Evolutionary conservation across 2,113 vertebrate genomes (phyloP).

Genomic region (Ammodytes marinus): DNA sequence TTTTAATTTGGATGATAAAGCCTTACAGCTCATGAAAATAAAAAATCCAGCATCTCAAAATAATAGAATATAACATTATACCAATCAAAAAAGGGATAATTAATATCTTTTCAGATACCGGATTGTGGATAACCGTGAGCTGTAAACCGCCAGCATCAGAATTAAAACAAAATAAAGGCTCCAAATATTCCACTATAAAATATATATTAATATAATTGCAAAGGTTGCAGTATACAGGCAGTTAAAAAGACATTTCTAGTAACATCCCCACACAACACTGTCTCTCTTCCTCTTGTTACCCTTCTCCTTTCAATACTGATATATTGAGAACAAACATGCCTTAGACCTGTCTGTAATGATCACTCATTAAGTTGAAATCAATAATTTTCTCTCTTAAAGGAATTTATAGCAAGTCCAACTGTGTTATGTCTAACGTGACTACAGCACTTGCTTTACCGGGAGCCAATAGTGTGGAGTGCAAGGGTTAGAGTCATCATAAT

Average conservation of each 20-base stretch:
- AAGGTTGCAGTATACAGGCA: background rate
- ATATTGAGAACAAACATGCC: background rate
- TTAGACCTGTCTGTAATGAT: background rate
- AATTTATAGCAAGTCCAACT: background rate
- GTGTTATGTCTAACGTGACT: background rate
- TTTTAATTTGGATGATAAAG: no score
- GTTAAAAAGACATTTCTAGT: background rate
- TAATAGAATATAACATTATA: no score
- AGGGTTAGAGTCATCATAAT: background rate
- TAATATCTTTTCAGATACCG: no score
- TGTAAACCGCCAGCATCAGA: no score
- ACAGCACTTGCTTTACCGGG: background rate
- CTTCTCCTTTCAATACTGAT: background rate
- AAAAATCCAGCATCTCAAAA: no score
- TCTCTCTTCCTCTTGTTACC: background rate
- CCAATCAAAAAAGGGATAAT: no score
- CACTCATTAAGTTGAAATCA: background rate
- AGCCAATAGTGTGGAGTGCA: background rate
- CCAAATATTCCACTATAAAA: no score
- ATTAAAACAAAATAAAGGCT: no score
- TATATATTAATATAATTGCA: background rate
- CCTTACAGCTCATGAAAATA: no score
- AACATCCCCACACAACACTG: background rate
- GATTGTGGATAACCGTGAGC: no score
- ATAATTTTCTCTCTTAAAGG: background rate